Evolutionary conservation across 2,888 invertebrate species (phyloP), one percentile per base, ranked within the genome.

Genomic region (Odontocolon sp.): DNA sequence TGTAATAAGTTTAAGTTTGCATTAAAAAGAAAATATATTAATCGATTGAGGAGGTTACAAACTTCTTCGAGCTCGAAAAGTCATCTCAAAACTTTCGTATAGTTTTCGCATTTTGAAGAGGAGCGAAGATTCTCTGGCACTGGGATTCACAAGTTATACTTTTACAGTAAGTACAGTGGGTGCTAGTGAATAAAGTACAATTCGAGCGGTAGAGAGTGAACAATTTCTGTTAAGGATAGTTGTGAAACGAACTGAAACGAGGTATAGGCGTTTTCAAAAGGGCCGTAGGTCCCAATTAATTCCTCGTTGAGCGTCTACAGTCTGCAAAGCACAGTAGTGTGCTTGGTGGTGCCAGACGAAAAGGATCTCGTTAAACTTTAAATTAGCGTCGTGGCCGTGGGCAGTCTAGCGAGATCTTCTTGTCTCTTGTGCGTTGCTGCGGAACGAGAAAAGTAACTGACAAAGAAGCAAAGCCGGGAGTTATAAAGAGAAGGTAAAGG

Each of bases 321-420:
- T 23, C 45, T 18, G 21, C 21, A 33, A 26, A 36, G 4, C 9
- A 18, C 36, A n/a, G n/a, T 26, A 36, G 8, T 2, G 28, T 28
- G 59, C 54, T 21, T n/a, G 42, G 42, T 64, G n/a, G n/a, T 21
- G 57, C 64, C 52, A 16, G 50, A 50, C 56, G 64, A 69, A 77
- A 77, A 77, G 79, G 76, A 79, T 73, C 74, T 80, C 79, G 80
- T 81, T 83, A 81, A 83, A 83, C 80, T 83, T 83, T 82, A 83
- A 82, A 82, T 83, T 81, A 82, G 78, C 80, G 80, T 81, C 73
- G 75, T 75, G 70, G 72, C 76, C 68, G 80, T 56, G 72, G 77
- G 77, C 77, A 72, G 67, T 72, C 57, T 50, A 42, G 28, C 57
- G 68, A 59, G 28, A 59, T 77, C 36, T 72, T 77, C 72, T 63